These are phyloP conservation scores for Carlito syrichta DNA, from an alignment of 2,113 vertebrate species.

Conservation along the genomic window DNA sequence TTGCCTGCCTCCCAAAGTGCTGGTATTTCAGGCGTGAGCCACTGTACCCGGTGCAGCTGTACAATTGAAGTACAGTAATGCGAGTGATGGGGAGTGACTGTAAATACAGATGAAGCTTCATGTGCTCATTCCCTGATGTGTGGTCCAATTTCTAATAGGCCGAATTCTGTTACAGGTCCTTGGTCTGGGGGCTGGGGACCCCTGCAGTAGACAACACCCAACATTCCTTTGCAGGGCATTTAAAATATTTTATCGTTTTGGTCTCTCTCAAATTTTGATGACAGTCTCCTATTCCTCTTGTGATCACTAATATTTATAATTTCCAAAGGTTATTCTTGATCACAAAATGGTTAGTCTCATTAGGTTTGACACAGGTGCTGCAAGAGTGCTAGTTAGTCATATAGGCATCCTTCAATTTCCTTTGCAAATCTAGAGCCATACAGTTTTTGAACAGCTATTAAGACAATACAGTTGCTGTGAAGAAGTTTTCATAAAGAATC, in stretches of 20 bases:
- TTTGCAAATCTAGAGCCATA: background rate
- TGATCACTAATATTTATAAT: background rate
- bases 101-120: no score
- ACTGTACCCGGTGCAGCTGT: no score
- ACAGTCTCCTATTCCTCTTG: background rate
- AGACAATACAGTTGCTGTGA: background rate
- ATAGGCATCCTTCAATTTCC: background rate
- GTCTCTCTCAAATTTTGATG: background rate
- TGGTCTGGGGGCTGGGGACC: no score
- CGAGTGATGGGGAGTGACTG: no score
- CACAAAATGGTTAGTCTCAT: background rate
- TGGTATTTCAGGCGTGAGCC: no score
- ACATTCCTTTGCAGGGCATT: background rate
- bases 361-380: background rate
- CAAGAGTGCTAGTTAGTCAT: background rate
- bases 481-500: background rate
- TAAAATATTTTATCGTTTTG: background rate
- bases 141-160: no score
- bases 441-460: background rate
- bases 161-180: no score
- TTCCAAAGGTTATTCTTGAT: background rate
- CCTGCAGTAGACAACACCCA: background rate
- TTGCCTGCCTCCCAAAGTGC: no score
- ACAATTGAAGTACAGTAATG: no score
- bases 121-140: no score